Evolutionary conservation across 2,888 invertebrate genomes (phyloP).

Genomic region (Micropterix aruncella): DNA sequence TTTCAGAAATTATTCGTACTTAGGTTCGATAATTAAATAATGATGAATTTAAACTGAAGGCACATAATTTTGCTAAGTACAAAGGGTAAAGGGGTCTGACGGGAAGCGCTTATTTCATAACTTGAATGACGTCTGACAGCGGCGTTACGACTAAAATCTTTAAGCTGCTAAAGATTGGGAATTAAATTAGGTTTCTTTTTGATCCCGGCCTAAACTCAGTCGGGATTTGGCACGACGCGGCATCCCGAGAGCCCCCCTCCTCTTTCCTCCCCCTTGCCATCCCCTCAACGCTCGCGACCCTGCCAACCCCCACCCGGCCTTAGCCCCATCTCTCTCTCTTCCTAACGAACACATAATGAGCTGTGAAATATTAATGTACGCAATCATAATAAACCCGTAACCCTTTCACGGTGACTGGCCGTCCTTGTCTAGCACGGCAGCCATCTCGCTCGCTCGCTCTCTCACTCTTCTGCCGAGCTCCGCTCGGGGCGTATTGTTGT

Average conservation of each 20-base stretch:
- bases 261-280: not conserved
- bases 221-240: too few species aligned
- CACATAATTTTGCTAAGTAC: too few species aligned
- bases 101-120: too few species aligned
- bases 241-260: not conserved
- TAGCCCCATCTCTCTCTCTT: constrained; percentile 5
- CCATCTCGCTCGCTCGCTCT: not conserved
- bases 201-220: not conserved
- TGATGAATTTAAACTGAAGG: too few species aligned
- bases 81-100: too few species aligned
- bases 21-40: too few species aligned
- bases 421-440: too few species aligned
- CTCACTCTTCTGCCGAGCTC: not conserved
- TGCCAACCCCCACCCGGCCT: too few species aligned
- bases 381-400: constrained; percentile 14
- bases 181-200: not conserved
- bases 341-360: constrained; percentile 13
- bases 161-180: not conserved
- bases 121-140: not conserved
- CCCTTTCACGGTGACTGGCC: constrained; percentile 10
- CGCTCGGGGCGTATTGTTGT: not conserved
- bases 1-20: too few species aligned
- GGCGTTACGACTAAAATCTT: not conserved
- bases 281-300: too few species aligned
- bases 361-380: constrained; percentile 13